Conservation (phyloP, 2,113 vertebrate species). For the Dinomys branickii region DNA sequence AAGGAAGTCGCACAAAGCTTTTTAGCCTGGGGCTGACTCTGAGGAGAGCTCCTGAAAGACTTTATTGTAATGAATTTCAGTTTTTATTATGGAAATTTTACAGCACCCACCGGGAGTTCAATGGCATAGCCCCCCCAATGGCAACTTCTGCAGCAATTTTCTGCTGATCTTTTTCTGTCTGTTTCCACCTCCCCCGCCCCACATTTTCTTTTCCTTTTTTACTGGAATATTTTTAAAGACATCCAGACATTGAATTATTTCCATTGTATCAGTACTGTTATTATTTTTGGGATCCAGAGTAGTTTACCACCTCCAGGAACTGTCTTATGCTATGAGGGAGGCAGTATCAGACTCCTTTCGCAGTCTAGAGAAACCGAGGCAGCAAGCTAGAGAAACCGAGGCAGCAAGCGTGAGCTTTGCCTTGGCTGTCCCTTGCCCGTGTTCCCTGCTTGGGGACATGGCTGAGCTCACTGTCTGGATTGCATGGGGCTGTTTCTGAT, state of each 20-base stretch:
- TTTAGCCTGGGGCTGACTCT: background rate
- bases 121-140: background rate
- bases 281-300: background rate
- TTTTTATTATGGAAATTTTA: background rate
- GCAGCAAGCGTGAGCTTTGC: background rate
- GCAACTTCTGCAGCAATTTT: background rate
- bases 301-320: background rate
- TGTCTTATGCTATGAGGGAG: background rate
- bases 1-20: background rate
- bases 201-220: background rate
- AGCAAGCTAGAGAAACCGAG: background rate
- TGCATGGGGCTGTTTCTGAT: background rate
- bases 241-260: background rate
- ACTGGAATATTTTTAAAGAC: background rate
- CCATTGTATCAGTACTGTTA: background rate
- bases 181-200: background rate
- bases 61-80: background rate
- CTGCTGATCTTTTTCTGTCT: background rate
- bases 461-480: background rate
- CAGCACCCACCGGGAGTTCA: background rate
- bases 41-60: no score
- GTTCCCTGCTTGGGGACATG: background rate
- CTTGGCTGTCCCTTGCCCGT: background rate
- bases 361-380: background rate
- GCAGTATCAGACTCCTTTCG: background rate